Percentiles rank a stretch among this genome's conserved stretches.
phyloP scores from a whole-genome alignment of 37 sponge, comb jelly and placozoan genomes.

The Lycopodina hypogea region DNA sequence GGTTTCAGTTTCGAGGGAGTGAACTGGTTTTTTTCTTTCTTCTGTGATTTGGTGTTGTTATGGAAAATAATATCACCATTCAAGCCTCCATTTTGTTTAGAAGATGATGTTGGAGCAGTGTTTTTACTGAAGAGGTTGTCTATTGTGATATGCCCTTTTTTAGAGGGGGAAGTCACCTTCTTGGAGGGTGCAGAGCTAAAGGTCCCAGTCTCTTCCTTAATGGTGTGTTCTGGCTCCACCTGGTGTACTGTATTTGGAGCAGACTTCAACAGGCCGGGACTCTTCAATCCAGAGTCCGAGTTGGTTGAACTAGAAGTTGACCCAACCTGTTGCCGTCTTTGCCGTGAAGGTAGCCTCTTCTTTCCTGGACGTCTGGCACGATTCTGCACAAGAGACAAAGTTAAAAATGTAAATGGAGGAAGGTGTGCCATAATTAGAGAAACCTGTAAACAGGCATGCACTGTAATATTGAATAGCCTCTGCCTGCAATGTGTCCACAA shows the following conservation, averaged over 20 bases:
- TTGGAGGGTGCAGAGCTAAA: slow-evolving; percentile 1
- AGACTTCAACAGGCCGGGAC: not conserved
- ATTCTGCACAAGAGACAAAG: not conserved
- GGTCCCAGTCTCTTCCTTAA: slow-evolving; percentile 17
- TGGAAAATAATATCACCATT: not conserved
- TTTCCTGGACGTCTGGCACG: slow-evolving; percentile 18
- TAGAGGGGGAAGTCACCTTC: not conserved
- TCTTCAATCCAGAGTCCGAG: not conserved
- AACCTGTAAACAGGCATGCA: no score
- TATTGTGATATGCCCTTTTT: no score
- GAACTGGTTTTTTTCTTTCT: slow-evolving; percentile 1
- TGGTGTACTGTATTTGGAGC: no score
- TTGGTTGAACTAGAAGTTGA: not conserved
- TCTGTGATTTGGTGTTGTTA: slow-evolving; percentile 11
- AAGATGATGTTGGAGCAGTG: no score
- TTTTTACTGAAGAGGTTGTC: slow-evolving; percentile 33
- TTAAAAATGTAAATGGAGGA: no score
- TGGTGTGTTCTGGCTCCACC: slow-evolving; percentile 13
- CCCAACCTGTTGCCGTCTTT: not conserved
- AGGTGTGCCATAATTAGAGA: no score
- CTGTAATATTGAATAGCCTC: no score
- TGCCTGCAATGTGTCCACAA: no score
- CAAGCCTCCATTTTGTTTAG: not conserved
- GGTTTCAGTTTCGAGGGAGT: not conserved
- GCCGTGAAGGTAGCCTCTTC: slow-evolving; percentile 39